Evolutionary conservation across 2,888 invertebrate species (phyloP), one percentile per base, ranked within the genome.

Genomic region (Ashinkailepas kermadecensis): DNA sequence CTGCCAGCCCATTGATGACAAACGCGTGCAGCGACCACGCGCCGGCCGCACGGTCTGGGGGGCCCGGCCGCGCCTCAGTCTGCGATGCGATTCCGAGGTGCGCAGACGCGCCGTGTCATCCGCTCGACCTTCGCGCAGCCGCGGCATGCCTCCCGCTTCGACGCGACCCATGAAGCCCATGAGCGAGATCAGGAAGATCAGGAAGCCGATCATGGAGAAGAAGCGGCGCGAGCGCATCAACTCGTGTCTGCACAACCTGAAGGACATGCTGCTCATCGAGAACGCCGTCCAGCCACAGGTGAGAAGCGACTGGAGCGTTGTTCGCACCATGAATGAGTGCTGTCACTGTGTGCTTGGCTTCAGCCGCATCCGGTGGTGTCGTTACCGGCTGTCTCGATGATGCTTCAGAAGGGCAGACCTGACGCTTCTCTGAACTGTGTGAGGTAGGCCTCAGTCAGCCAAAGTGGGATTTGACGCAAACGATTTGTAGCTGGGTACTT

Each of bases 131-230:
- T 39, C 39, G 39, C 39, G 4, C 39, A 39, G 39, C 39, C 39
- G 39, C 9, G 67, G 4, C 70, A 70, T 70, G 70, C 39, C 25
- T 0, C 65, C 23, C 25, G n/a, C n/a, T 0, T 39, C 25, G 70
- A 12, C 64, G 67, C 21, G 39, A 12, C 54, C 74, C 0, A 2
- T 10, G 10, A 74, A 74, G 79, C 79, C 79, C 12, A 59, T 79
- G 15, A 79, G 79, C 21, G 58, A n/a, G 58, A 13, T 58, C 12
- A 11, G 79, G 11, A 79, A 81, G 81, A 70, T 81, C 23, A 9
- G 81, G n/a, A 81, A 81, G 65, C 81, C 81, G 39, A 65, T 81
- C 65, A 81, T 81, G 59, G 81, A 81, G 39, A 81, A 81, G 65
- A 81, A 81, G 81, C 11, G 81, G 21, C 21, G 81, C 18, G 81